Evolutionary conservation across 2,888 invertebrate species (phyloP), one percentile per base, ranked within the genome.

Genomic region (Eledona agricola): DNA sequence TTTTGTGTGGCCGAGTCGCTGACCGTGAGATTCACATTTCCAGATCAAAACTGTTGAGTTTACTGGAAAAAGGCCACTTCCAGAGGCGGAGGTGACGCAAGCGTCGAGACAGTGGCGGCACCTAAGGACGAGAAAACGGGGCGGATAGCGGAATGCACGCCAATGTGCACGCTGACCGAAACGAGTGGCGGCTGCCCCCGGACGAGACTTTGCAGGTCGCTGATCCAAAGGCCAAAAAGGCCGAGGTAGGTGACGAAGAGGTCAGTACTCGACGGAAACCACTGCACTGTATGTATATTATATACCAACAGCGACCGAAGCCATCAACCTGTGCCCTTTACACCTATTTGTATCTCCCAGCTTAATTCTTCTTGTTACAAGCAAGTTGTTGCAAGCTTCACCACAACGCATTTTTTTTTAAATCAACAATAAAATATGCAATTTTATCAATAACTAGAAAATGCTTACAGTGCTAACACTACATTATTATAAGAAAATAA

Each of bases 161-260:
- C 82, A 90, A 89, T 85, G 88, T 88, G 79, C 86, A 87, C 81
- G 83, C 89, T 78, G 91, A 91, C 83, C 87, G 90, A 80, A 89
- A 89, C 81, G 89, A 90, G 78, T 93, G 93, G 93, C 88, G 91
- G 79, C 84, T 92, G 79, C 91, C 91, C 79, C 91, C 91, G 75
- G 93, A 93, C 82, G 92, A 93, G 82, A 92, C 92, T 68, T 85
- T 93, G 68, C 92, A 92, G 81, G 92, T 93, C 77, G 90, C 87
- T 80, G 91, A 90, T 83, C 88, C 90, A 74, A 88, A 91, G 80
- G 83, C 86, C 78, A 92, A 92, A 79, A 82, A 82, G 76, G 81
- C 80, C 69, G 82, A 84, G 83, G 83, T 83, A 79, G 77, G 77
- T 76, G 73, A 72, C 63, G 85, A 87, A 74, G 84, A 84, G 79